Conservation (phyloP, 2,888 invertebrate genomes). For the Agrochola lota region DNA sequence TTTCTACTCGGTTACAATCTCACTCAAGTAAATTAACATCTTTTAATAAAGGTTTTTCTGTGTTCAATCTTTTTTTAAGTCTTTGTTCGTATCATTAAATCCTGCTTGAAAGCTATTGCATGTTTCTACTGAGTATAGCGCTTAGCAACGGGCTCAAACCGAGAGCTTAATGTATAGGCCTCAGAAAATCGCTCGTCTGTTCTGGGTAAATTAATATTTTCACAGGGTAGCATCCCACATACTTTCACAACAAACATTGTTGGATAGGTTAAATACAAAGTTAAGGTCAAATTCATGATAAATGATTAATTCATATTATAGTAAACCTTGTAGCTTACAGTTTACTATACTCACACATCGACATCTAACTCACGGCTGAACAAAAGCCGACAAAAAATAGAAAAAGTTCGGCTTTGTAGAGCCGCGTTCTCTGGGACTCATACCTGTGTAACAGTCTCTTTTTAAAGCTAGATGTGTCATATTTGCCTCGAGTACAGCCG, state of each 20-base stretch:
- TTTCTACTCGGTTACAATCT: slow-evolving; percentile 12
- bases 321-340: neutral
- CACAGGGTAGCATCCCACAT: slow-evolving; percentile 13
- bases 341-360: neutral
- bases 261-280: slow-evolving; percentile 2
- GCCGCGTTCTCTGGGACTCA: neutral
- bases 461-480: neutral
- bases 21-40: slow-evolving; percentile 45
- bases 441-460: neutral
- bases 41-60: slow-evolving; percentile 46
- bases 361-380: neutral
- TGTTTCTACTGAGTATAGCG: slow-evolving; percentile 65
- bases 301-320: neutral
- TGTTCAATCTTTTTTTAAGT: slow-evolving; percentile 62
- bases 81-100: slow-evolving; percentile 65
- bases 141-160: slow-evolving; percentile 59
- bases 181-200: slow-evolving; percentile 37
- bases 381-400: slow-evolving; percentile 3
- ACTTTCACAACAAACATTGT: neutral
- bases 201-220: slow-evolving; percentile 50
- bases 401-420: slow-evolving; percentile 10
- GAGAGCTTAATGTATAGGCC: slow-evolving; percentile 53
- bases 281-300: neutral
- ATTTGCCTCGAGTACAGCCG: neutral
- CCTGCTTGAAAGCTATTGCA: slow-evolving; percentile 73